These are phyloP conservation scores for Dicycla oo DNA, from an alignment of 2,888 invertebrate species.

Conservation along the genomic window DNA sequence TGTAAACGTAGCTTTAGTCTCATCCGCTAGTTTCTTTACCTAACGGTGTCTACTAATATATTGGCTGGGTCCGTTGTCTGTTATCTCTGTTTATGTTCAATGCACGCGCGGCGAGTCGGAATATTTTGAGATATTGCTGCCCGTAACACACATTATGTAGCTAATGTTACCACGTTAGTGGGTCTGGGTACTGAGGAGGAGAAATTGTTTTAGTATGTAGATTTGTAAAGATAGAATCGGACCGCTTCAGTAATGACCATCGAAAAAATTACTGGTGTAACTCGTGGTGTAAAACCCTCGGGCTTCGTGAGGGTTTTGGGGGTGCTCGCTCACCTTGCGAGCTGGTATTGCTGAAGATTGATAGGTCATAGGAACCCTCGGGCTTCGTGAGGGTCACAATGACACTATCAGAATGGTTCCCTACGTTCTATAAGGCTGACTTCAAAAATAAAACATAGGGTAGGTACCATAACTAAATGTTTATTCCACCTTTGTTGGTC, in stretches of 20 bases:
- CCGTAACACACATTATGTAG: slow-evolving; percentile 56
- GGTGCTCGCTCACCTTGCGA: too few species aligned
- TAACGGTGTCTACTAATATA: slow-evolving; percentile 69
- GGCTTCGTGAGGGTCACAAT: too few species aligned
- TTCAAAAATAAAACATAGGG: too few species aligned
- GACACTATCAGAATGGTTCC: too few species aligned
- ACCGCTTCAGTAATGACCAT: background rate
- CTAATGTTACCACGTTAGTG: slow-evolving; percentile 38
- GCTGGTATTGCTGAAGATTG: too few species aligned
- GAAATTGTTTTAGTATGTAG: slow-evolving; percentile 18
- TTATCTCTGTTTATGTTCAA: slow-evolving; percentile 74
- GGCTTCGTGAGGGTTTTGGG: too few species aligned
- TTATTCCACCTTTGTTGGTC: too few species aligned
- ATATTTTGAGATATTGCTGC: slow-evolving; percentile 64
- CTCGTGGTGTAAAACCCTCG: too few species aligned
- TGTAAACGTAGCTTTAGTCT: background rate
- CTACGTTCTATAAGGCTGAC: too few species aligned
- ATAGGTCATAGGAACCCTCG: too few species aligned
- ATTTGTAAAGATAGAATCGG: background rate
- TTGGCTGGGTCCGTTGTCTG: slow-evolving; percentile 68
- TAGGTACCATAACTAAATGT: too few species aligned
- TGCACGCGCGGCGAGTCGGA: slow-evolving; percentile 69
- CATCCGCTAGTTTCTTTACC: slow-evolving; percentile 22
- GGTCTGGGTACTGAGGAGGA: background rate
- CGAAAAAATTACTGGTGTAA: background rate